A percentile compares a stretch with the other conserved stretches of the same genome.
Evolutionary conservation across 64 coral and sea anemone genomes (phyloP).

Genomic region (Hydrozoanthus tunicans): DNA sequence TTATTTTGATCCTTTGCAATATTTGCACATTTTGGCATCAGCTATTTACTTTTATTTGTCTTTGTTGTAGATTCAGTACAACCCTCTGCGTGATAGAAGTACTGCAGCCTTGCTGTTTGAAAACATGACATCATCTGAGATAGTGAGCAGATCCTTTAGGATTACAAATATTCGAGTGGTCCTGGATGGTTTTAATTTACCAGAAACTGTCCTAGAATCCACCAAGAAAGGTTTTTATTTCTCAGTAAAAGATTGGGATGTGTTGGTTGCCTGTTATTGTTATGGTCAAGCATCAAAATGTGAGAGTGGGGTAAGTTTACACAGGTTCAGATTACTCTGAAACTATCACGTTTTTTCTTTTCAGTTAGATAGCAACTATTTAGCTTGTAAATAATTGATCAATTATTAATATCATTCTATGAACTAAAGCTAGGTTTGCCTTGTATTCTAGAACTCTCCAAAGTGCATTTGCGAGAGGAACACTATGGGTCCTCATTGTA

Average conservation of each 20-base stretch:
- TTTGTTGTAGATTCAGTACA: conserved; percentile 17
- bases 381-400: no score
- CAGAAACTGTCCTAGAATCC: conserved; percentile 11
- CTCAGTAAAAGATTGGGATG: conserved; percentile 79
- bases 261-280: conserved; percentile 74
- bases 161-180: conserved; percentile 83
- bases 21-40: background rate
- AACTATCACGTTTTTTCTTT: background rate
- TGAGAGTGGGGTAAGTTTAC: conserved; percentile 60
- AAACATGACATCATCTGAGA: conserved; percentile 3
- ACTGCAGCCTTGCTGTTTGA: background rate
- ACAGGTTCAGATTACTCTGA: background rate
- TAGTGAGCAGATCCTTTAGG: conserved; percentile 55
- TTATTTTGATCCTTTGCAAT: no score
- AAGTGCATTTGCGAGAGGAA: conserved; percentile 91
- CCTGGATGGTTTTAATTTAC: conserved; percentile 62
- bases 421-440: no score
- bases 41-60: background rate
- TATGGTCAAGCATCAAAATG: conserved; percentile 87
- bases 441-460: conserved; percentile 42
- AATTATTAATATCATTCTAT: no score
- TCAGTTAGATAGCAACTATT: background rate
- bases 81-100: background rate
- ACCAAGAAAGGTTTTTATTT: conserved; percentile 77
- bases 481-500: conserved; percentile 77